Base-by-base conservation (phyloP, 2,888 invertebrate genomes). In the Heliconius erato region DNA sequence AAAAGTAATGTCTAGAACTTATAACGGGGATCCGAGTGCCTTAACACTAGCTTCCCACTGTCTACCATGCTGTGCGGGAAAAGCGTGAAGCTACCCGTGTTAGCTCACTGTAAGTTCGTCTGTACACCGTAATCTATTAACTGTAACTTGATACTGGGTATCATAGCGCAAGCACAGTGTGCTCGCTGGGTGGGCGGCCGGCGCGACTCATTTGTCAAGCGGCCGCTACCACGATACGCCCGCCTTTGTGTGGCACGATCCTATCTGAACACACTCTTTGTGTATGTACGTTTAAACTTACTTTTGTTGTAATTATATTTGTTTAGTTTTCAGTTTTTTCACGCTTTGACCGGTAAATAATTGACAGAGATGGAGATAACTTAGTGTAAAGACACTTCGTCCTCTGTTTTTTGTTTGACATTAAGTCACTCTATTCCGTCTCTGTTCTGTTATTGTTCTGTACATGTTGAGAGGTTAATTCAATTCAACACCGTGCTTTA, bases 171-270 rank as follows among this genome's bases (percentile, higher is more conserved):
- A 84, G 83, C 84, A 85, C 86, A 84, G 83, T 86, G 84, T 69
- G 83, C 88, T 82, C 91, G 84, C 89, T 94, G 95, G 95, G 94
- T 94, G 94, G 94, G 89, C 94, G 83, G 85, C 85, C 35, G 82
- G 85, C 86, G 83, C 84, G 82, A 84, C 89, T 89, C 94, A 94
- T 95, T 95, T 94, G 94, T 95, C 95, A 94, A 86, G 85, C 88
- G 87, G 88, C 90, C 89, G 93, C 94, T 94, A 94, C 94, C 92
- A 91, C 91, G 92, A 92, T 94, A 94, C 94, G 94, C 93, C 91
- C 23, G 54, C 54, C 90, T 91, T 91, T 92, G 91, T 92, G 88
- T 88, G 85, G 82, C 84, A 82, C 84, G 94, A 92, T 91, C 87
- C 88, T 87, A 94, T 94, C 93, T 88, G 87, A 94, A 94, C 93